phyloP scores from a whole-genome alignment of 2,113 vertebrate genomes.

The Procapra przewalskii region DNA sequence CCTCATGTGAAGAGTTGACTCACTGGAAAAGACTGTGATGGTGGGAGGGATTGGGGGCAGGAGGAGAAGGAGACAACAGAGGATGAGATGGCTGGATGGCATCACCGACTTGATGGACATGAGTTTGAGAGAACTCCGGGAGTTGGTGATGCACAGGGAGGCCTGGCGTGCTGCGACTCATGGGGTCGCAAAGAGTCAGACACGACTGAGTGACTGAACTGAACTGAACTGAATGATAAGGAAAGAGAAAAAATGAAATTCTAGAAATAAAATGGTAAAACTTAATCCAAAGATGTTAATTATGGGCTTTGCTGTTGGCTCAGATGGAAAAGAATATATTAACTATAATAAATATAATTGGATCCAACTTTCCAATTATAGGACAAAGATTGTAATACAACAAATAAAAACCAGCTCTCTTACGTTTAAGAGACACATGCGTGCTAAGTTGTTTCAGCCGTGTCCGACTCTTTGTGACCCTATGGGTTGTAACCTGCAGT shows the following conservation, averaged over 20 bases:
- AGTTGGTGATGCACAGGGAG: too few relatives aligned
- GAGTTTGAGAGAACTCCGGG: too few relatives aligned
- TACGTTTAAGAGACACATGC: background rate
- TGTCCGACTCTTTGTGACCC: background rate
- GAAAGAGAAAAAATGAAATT: background rate
- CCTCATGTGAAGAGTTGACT: too few relatives aligned
- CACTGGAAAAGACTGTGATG: too few relatives aligned
- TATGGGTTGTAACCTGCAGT: background rate
- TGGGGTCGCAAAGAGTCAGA: too few relatives aligned
- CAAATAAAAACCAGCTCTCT: background rate
- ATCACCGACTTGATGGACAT: rapidly evolving
- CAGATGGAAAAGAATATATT: background rate
- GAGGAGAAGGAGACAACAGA: too few relatives aligned
- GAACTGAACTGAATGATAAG: background rate
- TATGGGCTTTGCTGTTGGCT: background rate
- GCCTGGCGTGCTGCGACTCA: too few relatives aligned
- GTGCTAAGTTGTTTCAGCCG: background rate
- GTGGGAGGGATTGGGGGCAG: too few relatives aligned
- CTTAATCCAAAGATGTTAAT: background rate
- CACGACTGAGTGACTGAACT: too few relatives aligned
- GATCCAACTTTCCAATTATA: background rate
- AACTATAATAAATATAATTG: slow-evolving; percentile 11
- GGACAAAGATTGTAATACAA: background rate
- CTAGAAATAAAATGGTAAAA: background rate
- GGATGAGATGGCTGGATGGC: too few relatives aligned